Conservation (phyloP, 2,888 invertebrate genomes). For the Cantharis nigra region DNA sequence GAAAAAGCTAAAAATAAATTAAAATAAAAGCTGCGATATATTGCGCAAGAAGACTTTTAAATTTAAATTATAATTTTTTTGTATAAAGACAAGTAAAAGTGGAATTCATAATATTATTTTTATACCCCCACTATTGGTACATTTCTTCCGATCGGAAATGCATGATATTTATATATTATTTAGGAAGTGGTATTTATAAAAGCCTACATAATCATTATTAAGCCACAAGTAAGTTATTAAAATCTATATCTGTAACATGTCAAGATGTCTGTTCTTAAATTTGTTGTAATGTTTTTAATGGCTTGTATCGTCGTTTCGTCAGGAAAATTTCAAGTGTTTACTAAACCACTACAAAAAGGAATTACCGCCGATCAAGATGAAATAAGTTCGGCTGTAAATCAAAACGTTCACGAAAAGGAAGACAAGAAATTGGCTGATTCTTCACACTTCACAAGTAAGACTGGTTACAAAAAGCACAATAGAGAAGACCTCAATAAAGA, state of each 20-base stretch:
- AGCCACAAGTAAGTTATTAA: neutral
- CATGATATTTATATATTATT: neutral
- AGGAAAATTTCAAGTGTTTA: neutral
- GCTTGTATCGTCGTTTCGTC: neutral
- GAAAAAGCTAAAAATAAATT: neutral
- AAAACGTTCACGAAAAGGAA: neutral
- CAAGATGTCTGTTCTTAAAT: neutral
- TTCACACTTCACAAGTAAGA: neutral
- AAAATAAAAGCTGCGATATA: neutral
- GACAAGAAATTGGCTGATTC: neutral
- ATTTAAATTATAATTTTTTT: neutral
- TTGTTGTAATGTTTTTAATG: neutral
- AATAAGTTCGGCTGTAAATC: neutral
- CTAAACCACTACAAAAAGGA: neutral
- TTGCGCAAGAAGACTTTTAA: neutral
- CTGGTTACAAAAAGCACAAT: constrained; percentile 19
- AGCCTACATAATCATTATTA: neutral
- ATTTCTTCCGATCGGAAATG: neutral
- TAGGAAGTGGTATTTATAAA: neutral
- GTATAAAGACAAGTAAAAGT: neutral
- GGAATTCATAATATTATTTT: neutral
- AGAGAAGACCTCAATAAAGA: constrained; percentile 9
- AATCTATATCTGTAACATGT: neutral
- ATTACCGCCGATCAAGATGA: neutral
- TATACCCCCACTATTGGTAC: neutral